Percentiles rank a stretch among this genome's conserved stretches.
Evolutionary conservation across 2,113 vertebrate species (phyloP).

Genomic region (Xiphias gladius): DNA sequence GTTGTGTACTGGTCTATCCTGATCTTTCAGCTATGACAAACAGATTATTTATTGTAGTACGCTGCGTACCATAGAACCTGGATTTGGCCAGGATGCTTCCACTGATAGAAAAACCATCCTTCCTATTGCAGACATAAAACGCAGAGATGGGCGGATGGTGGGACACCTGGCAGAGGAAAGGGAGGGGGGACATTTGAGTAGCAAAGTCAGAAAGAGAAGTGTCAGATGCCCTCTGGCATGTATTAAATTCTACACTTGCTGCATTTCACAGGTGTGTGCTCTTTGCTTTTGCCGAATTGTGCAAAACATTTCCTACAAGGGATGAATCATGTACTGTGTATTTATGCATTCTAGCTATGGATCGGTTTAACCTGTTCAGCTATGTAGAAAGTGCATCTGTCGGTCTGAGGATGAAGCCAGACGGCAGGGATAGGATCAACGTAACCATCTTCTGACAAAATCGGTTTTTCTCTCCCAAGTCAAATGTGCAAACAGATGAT

Average conservation of each 20-base stretch:
- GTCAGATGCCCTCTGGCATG: not conserved
- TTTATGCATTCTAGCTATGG: not conserved
- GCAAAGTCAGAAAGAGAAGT: not conserved
- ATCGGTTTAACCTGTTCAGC: constrained; percentile 91
- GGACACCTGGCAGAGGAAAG: constrained; percentile 87
- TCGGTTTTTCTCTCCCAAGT: not conserved
- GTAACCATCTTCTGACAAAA: not conserved
- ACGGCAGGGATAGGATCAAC: not conserved
- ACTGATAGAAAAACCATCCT: constrained; percentile 93
- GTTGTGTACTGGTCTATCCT: not conserved
- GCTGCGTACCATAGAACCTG: constrained; percentile 93
- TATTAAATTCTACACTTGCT: constrained; percentile 23
- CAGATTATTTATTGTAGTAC: not conserved
- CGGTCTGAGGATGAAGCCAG: constrained; percentile 92
- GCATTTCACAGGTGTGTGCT: not conserved
- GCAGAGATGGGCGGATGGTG: constrained; percentile 97
- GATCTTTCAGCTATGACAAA: no score
- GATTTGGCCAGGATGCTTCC: constrained; percentile 95
- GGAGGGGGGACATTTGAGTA: constrained; percentile 14
- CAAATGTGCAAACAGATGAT: not conserved
- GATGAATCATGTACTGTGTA: not conserved
- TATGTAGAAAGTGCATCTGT: constrained; percentile 97
- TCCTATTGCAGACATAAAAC: constrained; percentile 95
- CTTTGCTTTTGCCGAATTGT: not conserved
- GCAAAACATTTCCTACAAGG: constrained; percentile 11